Base-by-base conservation (phyloP, 2,888 invertebrate genomes). In the Drosophila crucigera region DNA sequence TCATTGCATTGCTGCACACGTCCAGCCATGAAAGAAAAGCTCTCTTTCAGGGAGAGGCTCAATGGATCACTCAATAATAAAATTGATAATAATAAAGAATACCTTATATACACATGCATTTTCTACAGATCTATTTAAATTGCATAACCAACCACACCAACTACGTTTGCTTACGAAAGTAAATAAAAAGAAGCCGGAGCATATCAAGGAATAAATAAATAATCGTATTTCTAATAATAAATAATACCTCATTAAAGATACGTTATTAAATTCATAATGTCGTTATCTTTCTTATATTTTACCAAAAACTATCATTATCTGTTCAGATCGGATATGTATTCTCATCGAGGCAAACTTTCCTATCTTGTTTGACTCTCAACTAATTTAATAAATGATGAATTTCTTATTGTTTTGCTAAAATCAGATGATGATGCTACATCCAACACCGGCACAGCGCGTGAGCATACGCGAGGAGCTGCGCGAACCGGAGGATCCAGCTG, bases 381-480 rank as follows among this genome's bases (percentile, higher is more conserved):
- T 6, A 6, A 22, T 6, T 22, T 1, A 22, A 43, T 43, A 28
- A 50, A 5, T 50, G 0, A 16, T 35, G 16, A 3, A 16, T 28
- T 30, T 9, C 11, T 14, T 5, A 31, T 52, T 1, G 1, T 31
- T 52, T 11, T 47, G 2, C 2, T 4, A 31, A 33, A n/a, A 31
- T 22, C 41, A 93, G 94, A 95, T 95, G 92, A 94, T 95, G 91
- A 93, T 96, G 83, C 93, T 95, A 73, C 96, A 96, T 86, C 96
- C 96, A 19, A 92, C 95, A 4, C 95, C 95, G 28, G 96, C 96
- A 89, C 94, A 96, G 93, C 96, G 95, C 88, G 94, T 95, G 90
- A 94, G 94, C 92, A 96, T 96, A 84, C 94, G 96, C 63, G 94
- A 95, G 75, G 96, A 96, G 90, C 93, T 97, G 72, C 96, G 96